phyloP scores from a whole-genome alignment of 2,797 vertebrate species.

The Synaphobranchus kaupii region DNA sequence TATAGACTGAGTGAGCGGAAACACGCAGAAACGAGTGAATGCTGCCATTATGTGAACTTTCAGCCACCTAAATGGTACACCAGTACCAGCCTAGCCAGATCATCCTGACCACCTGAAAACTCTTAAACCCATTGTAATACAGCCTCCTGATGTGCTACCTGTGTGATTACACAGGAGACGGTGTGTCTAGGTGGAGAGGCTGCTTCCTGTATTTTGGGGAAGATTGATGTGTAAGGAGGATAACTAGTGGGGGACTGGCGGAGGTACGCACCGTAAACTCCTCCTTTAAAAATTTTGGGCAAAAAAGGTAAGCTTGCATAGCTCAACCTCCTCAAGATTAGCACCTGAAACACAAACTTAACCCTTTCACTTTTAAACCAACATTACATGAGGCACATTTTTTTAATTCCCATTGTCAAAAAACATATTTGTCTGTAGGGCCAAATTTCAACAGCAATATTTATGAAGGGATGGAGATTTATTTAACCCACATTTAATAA shows the following conservation, averaged over 20 bases:
- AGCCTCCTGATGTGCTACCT: conserved; percentile 42
- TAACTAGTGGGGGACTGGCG: conserved; percentile 7
- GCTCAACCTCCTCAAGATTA: neutral
- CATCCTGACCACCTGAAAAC: conserved; percentile 25
- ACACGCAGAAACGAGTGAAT: neutral
- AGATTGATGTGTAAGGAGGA: conserved; percentile 19
- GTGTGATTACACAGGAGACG: conserved; percentile 58
- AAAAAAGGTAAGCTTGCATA: neutral
- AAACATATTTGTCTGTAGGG: neutral
- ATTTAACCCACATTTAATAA: neutral
- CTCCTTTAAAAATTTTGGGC: conserved; percentile 1
- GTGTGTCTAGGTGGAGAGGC: conserved; percentile 51
- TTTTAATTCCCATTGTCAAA: neutral
- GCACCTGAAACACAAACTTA: neutral
- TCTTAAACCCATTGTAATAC: conserved; percentile 20
- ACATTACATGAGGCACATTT: neutral
- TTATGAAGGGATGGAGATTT: too few species aligned
- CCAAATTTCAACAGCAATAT: neutral
- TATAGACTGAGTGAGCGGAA: neutral
- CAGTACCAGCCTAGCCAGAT: neutral
- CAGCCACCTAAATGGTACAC: neutral
- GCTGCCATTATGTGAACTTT: neutral
- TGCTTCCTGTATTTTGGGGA: conserved; percentile 51
- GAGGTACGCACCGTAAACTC: neutral
- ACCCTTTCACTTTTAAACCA: neutral